These are phyloP conservation scores for Arvicanthis niloticus DNA, from an alignment of 2,113 vertebrate genomes.

Conservation along the genomic window DNA sequence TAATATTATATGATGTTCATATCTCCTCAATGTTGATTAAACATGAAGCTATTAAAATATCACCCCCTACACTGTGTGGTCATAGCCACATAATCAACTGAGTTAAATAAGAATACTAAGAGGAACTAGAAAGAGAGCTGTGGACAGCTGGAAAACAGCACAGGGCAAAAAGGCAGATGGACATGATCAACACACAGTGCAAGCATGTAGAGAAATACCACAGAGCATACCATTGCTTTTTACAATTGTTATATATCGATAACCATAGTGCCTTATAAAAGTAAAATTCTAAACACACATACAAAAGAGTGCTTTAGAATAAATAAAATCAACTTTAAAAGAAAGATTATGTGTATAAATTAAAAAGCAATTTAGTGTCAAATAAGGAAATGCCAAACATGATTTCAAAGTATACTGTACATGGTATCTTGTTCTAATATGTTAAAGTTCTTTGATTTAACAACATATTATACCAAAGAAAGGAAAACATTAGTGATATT, in stretches of 20 bases:
- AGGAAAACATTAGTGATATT: not conserved
- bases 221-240: not conserved
- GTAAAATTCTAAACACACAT: not conserved
- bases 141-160: too few relatives aligned
- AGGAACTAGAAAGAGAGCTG: not conserved
- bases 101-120: slow-evolving; percentile 28
- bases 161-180: fast-evolving
- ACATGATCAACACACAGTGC: not conserved
- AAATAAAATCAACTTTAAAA: slow-evolving; percentile 52
- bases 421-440: not conserved
- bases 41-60: slow-evolving; percentile 37
- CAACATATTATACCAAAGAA: not conserved
- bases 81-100: not conserved
- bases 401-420: slow-evolving; percentile 30
- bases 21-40: not conserved
- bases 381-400: not conserved
- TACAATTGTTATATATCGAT: not conserved
- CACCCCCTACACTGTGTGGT: not conserved
- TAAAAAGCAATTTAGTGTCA: slow-evolving; percentile 27
- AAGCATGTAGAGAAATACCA: not conserved
- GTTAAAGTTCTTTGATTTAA: slow-evolving; percentile 14
- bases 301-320: slow-evolving; percentile 18
- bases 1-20: slow-evolving; percentile 55
- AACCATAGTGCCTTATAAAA: not conserved
- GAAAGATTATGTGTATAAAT: slow-evolving; percentile 12